A percentile compares a stretch with the other conserved stretches of the same genome.
These are phyloP conservation scores for Drosophila ochracea DNA, from an alignment of 2,888 invertebrate species.

Conservation along the genomic window DNA sequence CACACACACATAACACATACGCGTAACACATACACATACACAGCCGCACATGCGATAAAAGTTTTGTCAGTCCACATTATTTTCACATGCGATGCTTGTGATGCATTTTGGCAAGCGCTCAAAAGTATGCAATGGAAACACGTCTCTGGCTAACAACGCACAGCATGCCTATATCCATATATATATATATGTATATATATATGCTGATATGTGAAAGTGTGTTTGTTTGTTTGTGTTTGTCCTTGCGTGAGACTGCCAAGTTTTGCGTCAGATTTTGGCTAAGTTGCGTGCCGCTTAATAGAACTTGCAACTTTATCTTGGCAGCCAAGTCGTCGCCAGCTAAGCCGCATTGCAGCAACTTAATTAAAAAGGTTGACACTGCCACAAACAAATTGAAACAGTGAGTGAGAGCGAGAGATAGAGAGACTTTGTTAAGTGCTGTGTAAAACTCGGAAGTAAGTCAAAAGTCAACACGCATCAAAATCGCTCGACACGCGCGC, in stretches of 20 bases:
- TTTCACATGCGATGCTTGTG: slow-evolving; percentile 39
- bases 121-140: slow-evolving; percentile 50
- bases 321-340: slow-evolving; percentile 58
- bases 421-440: slow-evolving; percentile 7
- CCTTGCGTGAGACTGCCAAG: slow-evolving; percentile 51
- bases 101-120: slow-evolving; percentile 58
- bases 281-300: slow-evolving; percentile 37
- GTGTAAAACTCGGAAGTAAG: slow-evolving; percentile 27
- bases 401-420: background rate
- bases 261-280: slow-evolving; percentile 58
- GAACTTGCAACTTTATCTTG: slow-evolving; percentile 62
- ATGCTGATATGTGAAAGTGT: background rate
- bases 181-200: background rate
- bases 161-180: slow-evolving; percentile 6
- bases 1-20: slow-evolving; percentile 11
- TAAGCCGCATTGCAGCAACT: slow-evolving; percentile 62
- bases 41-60: slow-evolving; percentile 36
- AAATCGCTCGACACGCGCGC: slow-evolving; percentile 63
- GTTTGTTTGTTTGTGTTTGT: slow-evolving; percentile 11
- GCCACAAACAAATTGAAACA: slow-evolving; percentile 1
- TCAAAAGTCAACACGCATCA: slow-evolving; percentile 67
- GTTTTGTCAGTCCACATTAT: slow-evolving; percentile 38
- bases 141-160: slow-evolving; percentile 24
- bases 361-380: slow-evolving; percentile 66
- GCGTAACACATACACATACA: background rate